These are phyloP conservation scores for Cremastinae sp. DNA, from an alignment of 2,888 invertebrate genomes.

Conservation along the genomic window DNA sequence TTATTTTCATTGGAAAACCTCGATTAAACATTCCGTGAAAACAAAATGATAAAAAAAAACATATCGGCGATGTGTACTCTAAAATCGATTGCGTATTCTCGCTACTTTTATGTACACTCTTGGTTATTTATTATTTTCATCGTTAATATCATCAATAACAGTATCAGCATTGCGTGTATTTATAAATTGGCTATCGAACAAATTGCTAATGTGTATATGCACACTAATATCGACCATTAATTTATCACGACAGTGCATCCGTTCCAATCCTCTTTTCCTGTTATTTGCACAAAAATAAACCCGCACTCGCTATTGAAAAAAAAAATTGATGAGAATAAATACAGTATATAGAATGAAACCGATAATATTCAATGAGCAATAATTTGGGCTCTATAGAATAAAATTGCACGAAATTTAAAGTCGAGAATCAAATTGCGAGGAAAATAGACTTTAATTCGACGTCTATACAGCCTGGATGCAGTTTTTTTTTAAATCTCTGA, in stretches of 20 bases:
- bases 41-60: not conserved
- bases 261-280: slow-evolving; percentile 40
- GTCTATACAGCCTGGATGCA: no score
- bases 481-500: slow-evolving; percentile 60
- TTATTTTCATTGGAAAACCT: slow-evolving; percentile 18
- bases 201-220: slow-evolving; percentile 21
- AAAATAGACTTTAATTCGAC: no score
- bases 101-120: slow-evolving; percentile 38
- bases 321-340: no score
- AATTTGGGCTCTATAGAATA: no score
- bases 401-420: no score
- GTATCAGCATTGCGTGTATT: slow-evolving; percentile 48
- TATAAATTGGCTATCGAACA: slow-evolving; percentile 42
- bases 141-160: slow-evolving; percentile 8
- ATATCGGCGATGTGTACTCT: slow-evolving; percentile 1
- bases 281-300: no score
- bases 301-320: no score
- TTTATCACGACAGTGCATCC: slow-evolving; percentile 9
- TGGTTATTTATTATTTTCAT: slow-evolving; percentile 13
- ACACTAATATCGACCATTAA: slow-evolving; percentile 24
- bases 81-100: slow-evolving; percentile 37
- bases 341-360: slow-evolving; percentile 57
- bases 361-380: no score
- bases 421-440: no score
- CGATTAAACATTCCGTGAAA: not conserved